These are phyloP conservation scores for Caenorhabditis uteleia DNA, from an alignment of 2,888 invertebrate species.

Conservation along the genomic window DNA sequence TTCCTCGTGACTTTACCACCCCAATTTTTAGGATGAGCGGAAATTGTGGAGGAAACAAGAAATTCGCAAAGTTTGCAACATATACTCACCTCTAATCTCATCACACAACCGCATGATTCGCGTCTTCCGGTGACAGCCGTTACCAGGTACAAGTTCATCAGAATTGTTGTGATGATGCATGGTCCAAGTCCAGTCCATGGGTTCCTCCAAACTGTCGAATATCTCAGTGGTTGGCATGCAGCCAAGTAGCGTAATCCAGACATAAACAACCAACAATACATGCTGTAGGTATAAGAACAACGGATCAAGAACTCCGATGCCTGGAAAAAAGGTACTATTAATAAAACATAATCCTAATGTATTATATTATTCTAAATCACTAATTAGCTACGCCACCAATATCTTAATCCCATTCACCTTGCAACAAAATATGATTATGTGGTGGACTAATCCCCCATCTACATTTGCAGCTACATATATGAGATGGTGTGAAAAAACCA, in stretches of 20 bases:
- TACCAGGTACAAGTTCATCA: conserved; percentile 46
- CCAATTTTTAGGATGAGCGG: no score
- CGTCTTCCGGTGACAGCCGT: conserved; percentile 24
- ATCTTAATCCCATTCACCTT: not conserved
- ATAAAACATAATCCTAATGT: not conserved
- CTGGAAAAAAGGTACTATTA: conserved; percentile 33
- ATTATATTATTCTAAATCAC: not conserved
- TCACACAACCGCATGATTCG: conserved; percentile 26
- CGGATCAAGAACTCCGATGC: conserved; percentile 47
- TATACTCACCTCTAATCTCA: conserved; percentile 39
- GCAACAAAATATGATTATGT: not conserved
- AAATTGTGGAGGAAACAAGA: not conserved
- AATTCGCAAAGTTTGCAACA: not conserved
- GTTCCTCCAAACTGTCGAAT: conserved; percentile 43
- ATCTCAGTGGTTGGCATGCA: conserved; percentile 41
- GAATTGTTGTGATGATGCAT: conserved; percentile 30
- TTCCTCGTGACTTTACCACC: no score
- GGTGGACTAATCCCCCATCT: conserved; percentile 1
- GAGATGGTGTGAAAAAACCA: no score
- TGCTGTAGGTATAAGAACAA: conserved; percentile 55
- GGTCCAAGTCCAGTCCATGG: conserved; percentile 36
- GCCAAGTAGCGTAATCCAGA: conserved; percentile 58
- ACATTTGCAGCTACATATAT: no score
- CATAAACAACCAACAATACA: conserved; percentile 65
- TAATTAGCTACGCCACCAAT: not conserved